Percentiles rank a stretch among this genome's conserved stretches.
Conservation (phyloP, 2,113 vertebrate species). For the Megaptera novaeangliae region DNA sequence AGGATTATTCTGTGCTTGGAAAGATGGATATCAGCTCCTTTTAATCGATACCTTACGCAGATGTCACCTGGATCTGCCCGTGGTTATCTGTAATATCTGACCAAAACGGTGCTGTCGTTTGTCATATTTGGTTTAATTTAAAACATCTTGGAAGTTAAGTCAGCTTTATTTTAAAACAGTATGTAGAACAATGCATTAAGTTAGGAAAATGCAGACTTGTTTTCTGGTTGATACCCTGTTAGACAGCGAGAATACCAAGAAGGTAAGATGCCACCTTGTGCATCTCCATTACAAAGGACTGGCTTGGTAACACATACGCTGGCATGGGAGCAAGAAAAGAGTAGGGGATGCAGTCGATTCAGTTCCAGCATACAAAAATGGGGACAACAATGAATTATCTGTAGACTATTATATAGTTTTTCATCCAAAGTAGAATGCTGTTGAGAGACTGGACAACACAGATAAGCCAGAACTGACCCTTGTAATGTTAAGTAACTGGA, state of each 20-base stretch:
- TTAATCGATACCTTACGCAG: conserved; percentile 79
- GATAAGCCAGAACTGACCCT: background rate
- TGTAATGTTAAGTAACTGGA: background rate
- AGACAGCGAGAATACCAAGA: conserved; percentile 5
- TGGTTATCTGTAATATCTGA: conserved; percentile 76
- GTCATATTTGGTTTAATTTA: conserved; percentile 53
- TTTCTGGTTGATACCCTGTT: conserved; percentile 29
- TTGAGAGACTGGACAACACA: background rate
- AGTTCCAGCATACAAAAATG: background rate
- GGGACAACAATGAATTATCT: background rate
- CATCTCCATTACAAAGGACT: conserved; percentile 43
- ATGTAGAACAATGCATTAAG: background rate
- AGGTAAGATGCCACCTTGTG: conserved; percentile 51
- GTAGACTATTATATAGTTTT: background rate
- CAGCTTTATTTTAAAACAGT: conserved; percentile 52
- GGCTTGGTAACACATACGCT: conserved; percentile 38
- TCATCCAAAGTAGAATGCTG: background rate
- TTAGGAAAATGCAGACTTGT: conserved; percentile 25
- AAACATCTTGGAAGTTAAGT: conserved; percentile 46
- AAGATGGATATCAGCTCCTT: conserved; percentile 81
- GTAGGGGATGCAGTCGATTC: conserved; percentile 48
- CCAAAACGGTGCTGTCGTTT: conserved; percentile 43
- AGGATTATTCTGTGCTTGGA: conserved; percentile 78
- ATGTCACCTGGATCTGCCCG: conserved; percentile 78
- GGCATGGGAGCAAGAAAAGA: background rate